Conservation (phyloP, 2,797 vertebrate genomes). For the Acanthurus leucopareius region DNA sequence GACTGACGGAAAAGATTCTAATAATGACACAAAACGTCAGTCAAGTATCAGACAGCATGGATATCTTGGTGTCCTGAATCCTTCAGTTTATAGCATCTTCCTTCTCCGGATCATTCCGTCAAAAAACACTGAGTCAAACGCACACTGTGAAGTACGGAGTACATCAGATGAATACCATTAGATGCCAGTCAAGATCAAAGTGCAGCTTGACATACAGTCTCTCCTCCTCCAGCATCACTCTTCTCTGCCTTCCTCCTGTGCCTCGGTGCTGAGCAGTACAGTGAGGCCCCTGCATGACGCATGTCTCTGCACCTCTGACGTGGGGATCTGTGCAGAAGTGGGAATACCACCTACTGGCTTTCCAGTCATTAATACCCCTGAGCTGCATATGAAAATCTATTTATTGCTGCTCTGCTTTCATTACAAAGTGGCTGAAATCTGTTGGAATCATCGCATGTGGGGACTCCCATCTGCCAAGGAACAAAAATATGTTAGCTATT, state of each 20-base stretch:
- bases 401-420: constrained; percentile 45
- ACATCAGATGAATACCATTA: constrained; percentile 39
- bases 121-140: constrained; percentile 19
- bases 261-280: constrained; percentile 11
- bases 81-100: not conserved
- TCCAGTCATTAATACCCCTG: constrained; percentile 38
- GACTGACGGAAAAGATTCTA: not conserved
- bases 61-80: not conserved
- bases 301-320: constrained; percentile 62
- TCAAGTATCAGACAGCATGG: not conserved
- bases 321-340: constrained; percentile 42
- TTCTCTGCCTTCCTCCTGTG: constrained; percentile 30
- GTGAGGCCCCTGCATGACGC: constrained; percentile 53
- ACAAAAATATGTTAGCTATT: not conserved
- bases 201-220: constrained; percentile 21
- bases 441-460: not conserved
- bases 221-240: constrained; percentile 23
- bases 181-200: constrained; percentile 48
- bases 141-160: constrained; percentile 1
- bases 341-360: constrained; percentile 47
- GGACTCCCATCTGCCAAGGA: no score
- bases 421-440: not conserved
- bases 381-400: constrained; percentile 50
- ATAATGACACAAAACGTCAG: not conserved
- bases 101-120: not conserved